phyloP scores from a whole-genome alignment of 2,113 vertebrate species.

The Syngnathus scovelli region DNA sequence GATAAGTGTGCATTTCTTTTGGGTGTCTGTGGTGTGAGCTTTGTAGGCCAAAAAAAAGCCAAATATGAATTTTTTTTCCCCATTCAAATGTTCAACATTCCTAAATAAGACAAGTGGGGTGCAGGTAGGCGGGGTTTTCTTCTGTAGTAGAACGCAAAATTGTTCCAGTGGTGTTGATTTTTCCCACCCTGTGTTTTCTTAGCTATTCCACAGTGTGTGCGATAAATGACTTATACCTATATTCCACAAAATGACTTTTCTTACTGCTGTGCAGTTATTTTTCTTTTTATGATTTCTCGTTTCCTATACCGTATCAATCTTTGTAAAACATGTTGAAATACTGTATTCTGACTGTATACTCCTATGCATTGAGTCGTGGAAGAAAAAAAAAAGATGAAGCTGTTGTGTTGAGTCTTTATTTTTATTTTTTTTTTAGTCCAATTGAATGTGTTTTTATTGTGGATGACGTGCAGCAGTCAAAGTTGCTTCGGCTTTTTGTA shows the following conservation, averaged over 20 bases:
- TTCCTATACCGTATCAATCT: constrained; percentile 74
- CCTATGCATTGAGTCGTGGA: constrained; percentile 74
- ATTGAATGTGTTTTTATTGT: constrained; percentile 65
- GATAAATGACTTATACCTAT: constrained; percentile 70
- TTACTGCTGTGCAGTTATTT: constrained; percentile 82
- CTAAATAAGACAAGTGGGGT: constrained; percentile 38
- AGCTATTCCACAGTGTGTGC: constrained; percentile 71
- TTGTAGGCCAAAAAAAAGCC: constrained; percentile 62
- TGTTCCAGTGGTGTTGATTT: constrained; percentile 63
- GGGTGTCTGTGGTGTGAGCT: constrained; percentile 70
- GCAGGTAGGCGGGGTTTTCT: constrained; percentile 30
- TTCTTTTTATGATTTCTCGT: constrained; percentile 70
- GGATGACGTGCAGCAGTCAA: neutral
- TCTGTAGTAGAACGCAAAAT: constrained; percentile 65
- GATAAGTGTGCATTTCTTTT: constrained; percentile 63
- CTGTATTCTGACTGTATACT: constrained; percentile 73
- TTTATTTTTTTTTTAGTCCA: constrained; percentile 52
- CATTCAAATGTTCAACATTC: constrained; percentile 56
- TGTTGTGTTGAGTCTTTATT: constrained; percentile 62
- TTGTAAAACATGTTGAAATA: constrained; percentile 75
- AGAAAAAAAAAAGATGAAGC: constrained; percentile 46
- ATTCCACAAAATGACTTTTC: constrained; percentile 71
- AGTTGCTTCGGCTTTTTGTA: constrained; percentile 37
- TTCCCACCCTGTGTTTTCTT: constrained; percentile 58
- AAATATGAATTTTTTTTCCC: constrained; percentile 45